Evolutionary conservation across 2,888 invertebrate species (phyloP).

Genomic region (Chrysolina oricalcia): DNA sequence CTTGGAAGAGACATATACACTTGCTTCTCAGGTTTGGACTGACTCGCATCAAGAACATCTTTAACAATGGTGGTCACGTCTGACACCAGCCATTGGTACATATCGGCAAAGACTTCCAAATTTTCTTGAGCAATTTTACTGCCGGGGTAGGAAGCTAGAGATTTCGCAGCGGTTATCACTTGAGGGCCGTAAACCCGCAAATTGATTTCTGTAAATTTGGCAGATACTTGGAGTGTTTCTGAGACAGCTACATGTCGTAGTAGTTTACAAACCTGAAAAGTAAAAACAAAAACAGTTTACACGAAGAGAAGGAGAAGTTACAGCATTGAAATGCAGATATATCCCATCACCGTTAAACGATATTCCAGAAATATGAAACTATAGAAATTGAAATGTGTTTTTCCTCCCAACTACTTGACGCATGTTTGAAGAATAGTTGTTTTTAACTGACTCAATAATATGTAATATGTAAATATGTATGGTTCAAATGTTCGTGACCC

Average conservation of each 20-base stretch:
- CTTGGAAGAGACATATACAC: conserved; percentile 95
- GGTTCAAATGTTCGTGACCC: too few relatives aligned
- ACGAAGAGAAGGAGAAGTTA: neutral
- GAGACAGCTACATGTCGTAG: conserved; percentile 95
- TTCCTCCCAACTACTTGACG: too few relatives aligned
- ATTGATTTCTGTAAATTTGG: conserved; percentile 97
- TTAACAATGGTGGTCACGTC: conserved; percentile 93
- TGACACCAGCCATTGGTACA: conserved; percentile 95
- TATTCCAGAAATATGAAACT: too few relatives aligned
- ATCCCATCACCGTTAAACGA: too few relatives aligned
- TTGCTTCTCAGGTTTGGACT: conserved; percentile 80
- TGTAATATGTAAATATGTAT: too few relatives aligned
- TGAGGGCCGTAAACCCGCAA: conserved; percentile 96
- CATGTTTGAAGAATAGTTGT: too few relatives aligned
- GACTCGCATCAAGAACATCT: conserved; percentile 88
- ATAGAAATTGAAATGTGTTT: too few relatives aligned
- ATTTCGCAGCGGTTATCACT: conserved; percentile 92
- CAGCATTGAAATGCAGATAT: neutral
- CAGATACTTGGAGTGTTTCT: conserved; percentile 95
- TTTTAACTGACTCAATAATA: too few relatives aligned
- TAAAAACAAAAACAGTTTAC: too few relatives aligned
- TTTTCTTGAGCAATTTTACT: conserved; percentile 98
- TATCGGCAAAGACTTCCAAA: conserved; percentile 94
- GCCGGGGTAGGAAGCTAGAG: conserved; percentile 91
- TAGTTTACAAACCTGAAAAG: conserved; percentile 90